Conservation (phyloP, 2,113 vertebrate genomes). For the Osmerus eperlanus region DNA sequence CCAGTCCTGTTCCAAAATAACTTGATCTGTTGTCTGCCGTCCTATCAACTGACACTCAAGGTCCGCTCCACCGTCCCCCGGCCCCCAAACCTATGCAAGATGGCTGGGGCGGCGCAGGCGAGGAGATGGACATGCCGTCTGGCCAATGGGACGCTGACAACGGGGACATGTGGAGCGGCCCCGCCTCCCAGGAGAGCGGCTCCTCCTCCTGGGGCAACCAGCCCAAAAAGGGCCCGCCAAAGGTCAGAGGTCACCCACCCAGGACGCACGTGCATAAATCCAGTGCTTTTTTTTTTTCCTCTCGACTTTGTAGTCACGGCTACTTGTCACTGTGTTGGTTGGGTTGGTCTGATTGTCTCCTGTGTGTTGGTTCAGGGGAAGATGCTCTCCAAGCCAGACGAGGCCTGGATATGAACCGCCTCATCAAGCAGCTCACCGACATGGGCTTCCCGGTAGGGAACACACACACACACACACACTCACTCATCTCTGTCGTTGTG, state of each 20-base stretch:
- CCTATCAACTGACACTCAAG: neutral
- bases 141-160: slow-evolving; percentile 92
- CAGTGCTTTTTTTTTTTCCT: too few relatives aligned
- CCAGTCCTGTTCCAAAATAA: too few relatives aligned
- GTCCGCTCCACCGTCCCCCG: slow-evolving; percentile 50
- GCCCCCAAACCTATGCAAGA: slow-evolving; percentile 99
- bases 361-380: slow-evolving; percentile 73
- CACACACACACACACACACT: neutral
- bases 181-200: slow-evolving; percentile 88
- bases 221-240: slow-evolving; percentile 87
- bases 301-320: too few relatives aligned
- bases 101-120: slow-evolving; percentile 90
- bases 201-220: slow-evolving; percentile 87
- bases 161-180: slow-evolving; percentile 92
- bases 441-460: slow-evolving; percentile 96
- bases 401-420: slow-evolving; percentile 93
- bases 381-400: slow-evolving; percentile 88
- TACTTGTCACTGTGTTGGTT: neutral
- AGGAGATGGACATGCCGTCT: slow-evolving; percentile 81
- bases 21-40: neutral
- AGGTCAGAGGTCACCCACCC: slow-evolving; percentile 68
- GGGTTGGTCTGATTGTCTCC: neutral
- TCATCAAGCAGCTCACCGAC: slow-evolving; percentile 97
- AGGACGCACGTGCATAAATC: too few relatives aligned
- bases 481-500: slow-evolving; percentile 1